These are phyloP conservation scores for Galago senegalensis DNA, from an alignment of 2,797 vertebrate genomes.

Conservation along the genomic window DNA sequence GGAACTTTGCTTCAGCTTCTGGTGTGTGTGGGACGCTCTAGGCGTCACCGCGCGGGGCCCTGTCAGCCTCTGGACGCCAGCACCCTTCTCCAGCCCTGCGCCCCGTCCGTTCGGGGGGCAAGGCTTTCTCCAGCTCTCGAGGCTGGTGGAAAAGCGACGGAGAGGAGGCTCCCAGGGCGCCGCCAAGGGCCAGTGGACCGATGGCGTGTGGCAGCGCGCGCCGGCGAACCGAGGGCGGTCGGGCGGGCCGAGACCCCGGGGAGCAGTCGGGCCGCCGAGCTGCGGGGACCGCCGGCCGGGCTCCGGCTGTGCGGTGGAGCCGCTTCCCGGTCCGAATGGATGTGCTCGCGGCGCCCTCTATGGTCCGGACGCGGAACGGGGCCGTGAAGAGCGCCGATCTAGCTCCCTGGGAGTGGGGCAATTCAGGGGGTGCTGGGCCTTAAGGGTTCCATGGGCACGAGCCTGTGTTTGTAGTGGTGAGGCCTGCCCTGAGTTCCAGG, in stretches of 20 bases:
- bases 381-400: accelerated
- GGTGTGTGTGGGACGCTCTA: accelerated
- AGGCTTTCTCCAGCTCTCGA: not conserved
- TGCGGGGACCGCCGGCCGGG: accelerated
- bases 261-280: accelerated
- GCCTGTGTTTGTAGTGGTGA: not conserved
- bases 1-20: accelerated
- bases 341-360: constrained; percentile 89
- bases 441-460: too few species aligned
- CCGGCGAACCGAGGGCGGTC: not conserved
- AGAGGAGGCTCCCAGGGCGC: not conserved
- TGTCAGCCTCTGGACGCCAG: accelerated
- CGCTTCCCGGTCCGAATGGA: not conserved
- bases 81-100: not conserved
- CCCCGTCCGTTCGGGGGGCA: accelerated
- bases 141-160: not conserved
- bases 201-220: not conserved
- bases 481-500: not conserved
- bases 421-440: not conserved
- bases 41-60: too few species aligned
- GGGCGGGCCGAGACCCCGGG: accelerated
- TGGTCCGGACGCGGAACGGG: constrained; percentile 77
- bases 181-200: not conserved
- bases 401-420: not conserved
- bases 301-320: accelerated